phyloP scores from a whole-genome alignment of 2,797 vertebrate species.

The Nyctalus aviator region DNA sequence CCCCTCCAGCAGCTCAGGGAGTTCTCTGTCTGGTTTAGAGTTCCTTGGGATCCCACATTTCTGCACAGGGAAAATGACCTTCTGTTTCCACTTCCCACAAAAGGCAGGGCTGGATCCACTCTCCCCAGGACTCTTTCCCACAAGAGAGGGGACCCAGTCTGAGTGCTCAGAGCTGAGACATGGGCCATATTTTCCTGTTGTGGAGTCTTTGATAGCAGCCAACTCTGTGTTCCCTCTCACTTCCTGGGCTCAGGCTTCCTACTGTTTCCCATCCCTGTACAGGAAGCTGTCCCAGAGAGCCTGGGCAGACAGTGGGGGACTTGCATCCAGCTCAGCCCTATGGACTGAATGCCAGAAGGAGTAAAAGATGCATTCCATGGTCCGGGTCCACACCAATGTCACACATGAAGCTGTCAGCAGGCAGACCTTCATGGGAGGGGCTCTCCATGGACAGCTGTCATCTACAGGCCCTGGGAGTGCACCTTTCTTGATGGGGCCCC shows the following conservation, averaged over 20 bases:
- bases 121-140: not conserved
- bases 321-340: not conserved
- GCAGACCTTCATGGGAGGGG: not conserved
- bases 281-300: not conserved
- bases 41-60: not conserved
- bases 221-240: not conserved
- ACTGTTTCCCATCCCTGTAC: not conserved
- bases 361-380: not conserved
- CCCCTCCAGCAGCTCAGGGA: not conserved
- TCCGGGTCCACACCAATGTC: not conserved
- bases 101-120: not conserved
- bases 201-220: not conserved
- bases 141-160: not conserved
- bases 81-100: not conserved
- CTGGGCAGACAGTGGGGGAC: rapidly evolving
- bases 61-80: not conserved
- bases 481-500: not conserved
- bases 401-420: not conserved
- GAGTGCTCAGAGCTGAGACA: not conserved
- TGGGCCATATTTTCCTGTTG: not conserved
- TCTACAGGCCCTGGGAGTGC: not conserved
- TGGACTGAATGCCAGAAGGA: not conserved
- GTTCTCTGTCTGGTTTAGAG: not conserved
- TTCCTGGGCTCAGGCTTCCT: not conserved
- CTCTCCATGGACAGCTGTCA: not conserved